A percentile compares a stretch with the other conserved stretches of the same genome.
phyloP scores from a whole-genome alignment of 2,113 vertebrate genomes.

The Prionailurus viverrinus region DNA sequence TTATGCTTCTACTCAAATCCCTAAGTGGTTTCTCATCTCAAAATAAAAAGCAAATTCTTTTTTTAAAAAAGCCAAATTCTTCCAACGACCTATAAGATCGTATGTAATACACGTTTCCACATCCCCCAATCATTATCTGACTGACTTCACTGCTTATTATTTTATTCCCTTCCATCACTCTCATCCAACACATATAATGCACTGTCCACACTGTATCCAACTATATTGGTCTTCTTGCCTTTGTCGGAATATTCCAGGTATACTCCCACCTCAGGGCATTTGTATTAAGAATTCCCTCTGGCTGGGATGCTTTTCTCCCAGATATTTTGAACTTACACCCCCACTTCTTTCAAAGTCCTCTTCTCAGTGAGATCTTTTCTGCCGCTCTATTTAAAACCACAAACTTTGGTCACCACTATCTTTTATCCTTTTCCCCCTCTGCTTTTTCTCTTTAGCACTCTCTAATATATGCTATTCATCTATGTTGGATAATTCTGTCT shows the following conservation, averaged over 20 bases:
- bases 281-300: neutral
- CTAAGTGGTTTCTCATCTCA: neutral
- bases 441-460: neutral
- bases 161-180: neutral
- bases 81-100: neutral
- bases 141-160: neutral
- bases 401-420: neutral
- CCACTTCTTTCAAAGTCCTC: neutral
- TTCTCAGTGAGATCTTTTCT: neutral
- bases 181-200: neutral
- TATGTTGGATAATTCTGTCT: neutral
- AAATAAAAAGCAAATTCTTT: conserved; percentile 5
- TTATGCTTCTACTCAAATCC: neutral
- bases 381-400: neutral
- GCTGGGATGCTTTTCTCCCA: neutral
- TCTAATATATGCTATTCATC: neutral
- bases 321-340: neutral
- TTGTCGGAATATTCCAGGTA: neutral
- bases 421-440: neutral
- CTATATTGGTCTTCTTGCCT: neutral
- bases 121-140: neutral
- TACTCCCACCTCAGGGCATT: neutral
- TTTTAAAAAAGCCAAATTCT: neutral
- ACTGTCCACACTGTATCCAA: neutral
- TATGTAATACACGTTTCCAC: neutral